Evolutionary conservation across 2,113 vertebrate species (phyloP).

Genomic region (Oncorhynchus gorbuscha): DNA sequence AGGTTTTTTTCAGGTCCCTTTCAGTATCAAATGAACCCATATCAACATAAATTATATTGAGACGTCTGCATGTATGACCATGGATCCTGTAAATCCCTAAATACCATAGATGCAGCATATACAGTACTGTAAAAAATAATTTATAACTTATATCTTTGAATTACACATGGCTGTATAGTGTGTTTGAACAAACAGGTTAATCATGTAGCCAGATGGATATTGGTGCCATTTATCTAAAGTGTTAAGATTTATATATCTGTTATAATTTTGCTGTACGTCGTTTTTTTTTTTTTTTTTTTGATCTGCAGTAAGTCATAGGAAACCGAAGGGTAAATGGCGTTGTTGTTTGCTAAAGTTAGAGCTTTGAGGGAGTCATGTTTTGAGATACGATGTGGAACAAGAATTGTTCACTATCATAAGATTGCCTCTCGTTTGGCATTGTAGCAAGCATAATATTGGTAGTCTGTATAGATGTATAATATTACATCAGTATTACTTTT

Average conservation of each 20-base stretch:
- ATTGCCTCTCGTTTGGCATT: constrained; percentile 60
- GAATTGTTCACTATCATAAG: constrained; percentile 51
- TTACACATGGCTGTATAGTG: constrained; percentile 48
- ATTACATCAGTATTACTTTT: constrained; percentile 52
- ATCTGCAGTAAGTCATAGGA: constrained; percentile 50
- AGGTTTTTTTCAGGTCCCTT: constrained; percentile 47
- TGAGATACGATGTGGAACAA: constrained; percentile 54
- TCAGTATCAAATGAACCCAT: constrained; percentile 9
- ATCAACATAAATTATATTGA: constrained; percentile 1
- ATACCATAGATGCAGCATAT: constrained; percentile 36
- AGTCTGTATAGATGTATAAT: constrained; percentile 51
- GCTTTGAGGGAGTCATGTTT: constrained; percentile 28
- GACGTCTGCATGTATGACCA: constrained; percentile 26
- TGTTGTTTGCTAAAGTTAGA: constrained; percentile 45
- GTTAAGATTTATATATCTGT: constrained; percentile 43
- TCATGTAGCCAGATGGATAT: constrained; percentile 39
- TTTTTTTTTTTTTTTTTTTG: too few species aligned
- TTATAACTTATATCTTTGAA: constrained; percentile 33
- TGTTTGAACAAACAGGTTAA: constrained; percentile 43
- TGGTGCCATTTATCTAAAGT: constrained; percentile 41
- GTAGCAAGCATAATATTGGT: constrained; percentile 44
- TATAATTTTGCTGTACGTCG: constrained; percentile 60
- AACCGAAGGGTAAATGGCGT: constrained; percentile 51
- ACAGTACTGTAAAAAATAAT: constrained; percentile 44
- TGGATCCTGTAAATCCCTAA: constrained; percentile 54